Evolutionary conservation across 37 sponge, comb jelly and placozoan genomes (phyloP), one percentile per base, ranked within the genome.

Genomic region (Dysidea cf. avara): DNA sequence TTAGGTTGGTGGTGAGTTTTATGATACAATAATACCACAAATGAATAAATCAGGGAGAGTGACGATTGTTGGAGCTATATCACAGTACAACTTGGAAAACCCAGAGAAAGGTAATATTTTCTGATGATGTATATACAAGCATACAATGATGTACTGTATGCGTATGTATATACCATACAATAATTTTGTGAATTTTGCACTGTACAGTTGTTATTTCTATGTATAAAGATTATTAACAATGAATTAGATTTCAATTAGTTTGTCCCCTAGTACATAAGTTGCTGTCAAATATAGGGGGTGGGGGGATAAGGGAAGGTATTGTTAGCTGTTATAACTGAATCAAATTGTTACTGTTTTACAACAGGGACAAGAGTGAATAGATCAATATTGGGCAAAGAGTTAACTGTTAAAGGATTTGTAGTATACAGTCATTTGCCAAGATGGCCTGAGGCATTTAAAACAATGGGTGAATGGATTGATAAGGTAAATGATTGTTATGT

Each of bases 1-100:
- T 11, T n/a, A 92, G 94, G 94, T 92, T 75, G 94, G 94, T 36
- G 94, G 94, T 14, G 90, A 84, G 4, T 83, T 81, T 49, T 83
- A 79, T 76, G 86, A 83, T 11, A 76, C 86, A 0, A 76, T 85
- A 3, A 21, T 93, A 17, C 5, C 39, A 11, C 62, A 79, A 33
- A 93, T 93, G 94, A 89, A 85, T 67, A 51, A 11, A 0, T 81
- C 74, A 72, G 90, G 94, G 26, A 48, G 90, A 31, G 86, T 93
- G 31, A 47, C 83, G 2, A 24, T 84, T 37, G 84, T 90, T 89
- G 90, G 94, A 37, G 35, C 62, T 35, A 93, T 93, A 17, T 83
- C 86, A 2, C 49, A 68, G 43, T 93, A 93, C 78, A 93, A 93
- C 71, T 32, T 56, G 11, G 66, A 32, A 43, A 67, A 76, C 18